Conservation (phyloP, 2,113 vertebrate genomes). For the Plectropomus leopardus region DNA sequence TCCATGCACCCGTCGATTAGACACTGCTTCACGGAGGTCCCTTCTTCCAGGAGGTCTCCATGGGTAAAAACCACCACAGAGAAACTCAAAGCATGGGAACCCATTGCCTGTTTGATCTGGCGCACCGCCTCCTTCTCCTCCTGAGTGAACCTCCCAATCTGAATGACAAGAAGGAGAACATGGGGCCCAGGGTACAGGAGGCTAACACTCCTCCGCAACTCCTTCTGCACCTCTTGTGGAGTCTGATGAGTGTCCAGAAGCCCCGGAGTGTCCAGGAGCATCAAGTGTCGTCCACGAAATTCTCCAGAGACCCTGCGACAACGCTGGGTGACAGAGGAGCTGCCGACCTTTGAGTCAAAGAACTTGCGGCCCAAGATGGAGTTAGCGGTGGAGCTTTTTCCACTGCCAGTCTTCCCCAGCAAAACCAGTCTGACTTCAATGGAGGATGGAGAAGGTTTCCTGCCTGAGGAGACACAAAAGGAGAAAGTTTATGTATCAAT, state of each 20-base stretch:
- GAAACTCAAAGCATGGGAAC: conserved; percentile 48
- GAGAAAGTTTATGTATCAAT: neutral
- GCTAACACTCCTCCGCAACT: conserved; percentile 60
- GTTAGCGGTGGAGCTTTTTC: conserved; percentile 77
- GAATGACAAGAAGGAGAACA: conserved; percentile 70
- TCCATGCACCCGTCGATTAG: conserved; percentile 49
- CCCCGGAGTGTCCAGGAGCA: conserved; percentile 67
- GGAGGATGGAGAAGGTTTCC: conserved; percentile 9
- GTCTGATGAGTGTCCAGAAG: conserved; percentile 49
- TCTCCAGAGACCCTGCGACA: conserved; percentile 47
- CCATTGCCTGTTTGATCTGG: conserved; percentile 71
- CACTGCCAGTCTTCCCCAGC: conserved; percentile 70
- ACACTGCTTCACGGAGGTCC: conserved; percentile 21
- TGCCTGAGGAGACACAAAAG: conserved; percentile 35
- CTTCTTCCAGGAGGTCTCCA: conserved; percentile 54
- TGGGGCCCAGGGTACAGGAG: conserved; percentile 74
- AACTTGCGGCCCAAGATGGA: conserved; percentile 57
- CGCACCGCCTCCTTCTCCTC: conserved; percentile 61
- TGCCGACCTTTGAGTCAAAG: conserved; percentile 44
- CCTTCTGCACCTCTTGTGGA: conserved; percentile 37
- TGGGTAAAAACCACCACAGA: conserved; percentile 71
- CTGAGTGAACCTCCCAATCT: conserved; percentile 72
- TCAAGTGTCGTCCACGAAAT: conserved; percentile 24
- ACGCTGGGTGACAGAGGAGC: neutral
- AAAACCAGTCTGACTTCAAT: conserved; percentile 64